Evolutionary conservation across 2,797 vertebrate species (phyloP).

Genomic region (Centroberyx gerrardi): DNA sequence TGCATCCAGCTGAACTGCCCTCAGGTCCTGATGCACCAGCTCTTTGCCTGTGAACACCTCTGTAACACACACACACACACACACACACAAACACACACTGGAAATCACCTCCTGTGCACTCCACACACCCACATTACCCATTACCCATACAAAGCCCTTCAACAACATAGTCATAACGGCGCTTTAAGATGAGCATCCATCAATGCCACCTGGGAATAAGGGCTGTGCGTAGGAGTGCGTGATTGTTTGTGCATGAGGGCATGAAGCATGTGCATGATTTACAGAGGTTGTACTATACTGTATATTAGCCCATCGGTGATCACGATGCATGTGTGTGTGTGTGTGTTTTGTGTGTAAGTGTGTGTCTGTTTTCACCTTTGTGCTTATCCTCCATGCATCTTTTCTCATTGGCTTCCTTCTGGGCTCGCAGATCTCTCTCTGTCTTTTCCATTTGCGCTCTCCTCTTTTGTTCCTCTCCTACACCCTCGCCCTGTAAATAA

Average conservation of each 20-base stretch:
- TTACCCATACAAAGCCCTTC: slow-evolving; percentile 32
- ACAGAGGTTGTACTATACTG: slow-evolving; percentile 38
- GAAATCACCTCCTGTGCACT: slow-evolving; percentile 47
- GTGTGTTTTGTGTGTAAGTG: slow-evolving; percentile 26
- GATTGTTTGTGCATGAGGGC: slow-evolving; percentile 73
- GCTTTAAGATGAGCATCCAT: slow-evolving; percentile 71
- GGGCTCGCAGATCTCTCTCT: slow-evolving; percentile 71
- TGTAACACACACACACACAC: slow-evolving; percentile 55
- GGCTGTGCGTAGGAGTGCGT: slow-evolving; percentile 67
- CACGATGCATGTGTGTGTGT: slow-evolving; percentile 8
- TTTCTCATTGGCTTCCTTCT: slow-evolving; percentile 76
- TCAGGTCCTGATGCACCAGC: slow-evolving; percentile 73
- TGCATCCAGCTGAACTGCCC: slow-evolving; percentile 58
- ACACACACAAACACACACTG: slow-evolving; percentile 25
- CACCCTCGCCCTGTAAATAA: slow-evolving; percentile 77
- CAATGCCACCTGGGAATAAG: slow-evolving; percentile 70
- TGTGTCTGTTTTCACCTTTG: slow-evolving; percentile 74
- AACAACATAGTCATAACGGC: slow-evolving; percentile 49
- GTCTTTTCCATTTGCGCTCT: slow-evolving; percentile 75
- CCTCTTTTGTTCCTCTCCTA: slow-evolving; percentile 61
- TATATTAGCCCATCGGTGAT: slow-evolving; percentile 49
- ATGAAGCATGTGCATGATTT: slow-evolving; percentile 70
- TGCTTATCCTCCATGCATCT: slow-evolving; percentile 61
- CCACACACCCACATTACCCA: slow-evolving; percentile 45
- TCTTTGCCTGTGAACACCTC: slow-evolving; percentile 64